Base-by-base conservation (phyloP, 53 echinoderm and acorn worm species). In the Stichopus horrens region DNA sequence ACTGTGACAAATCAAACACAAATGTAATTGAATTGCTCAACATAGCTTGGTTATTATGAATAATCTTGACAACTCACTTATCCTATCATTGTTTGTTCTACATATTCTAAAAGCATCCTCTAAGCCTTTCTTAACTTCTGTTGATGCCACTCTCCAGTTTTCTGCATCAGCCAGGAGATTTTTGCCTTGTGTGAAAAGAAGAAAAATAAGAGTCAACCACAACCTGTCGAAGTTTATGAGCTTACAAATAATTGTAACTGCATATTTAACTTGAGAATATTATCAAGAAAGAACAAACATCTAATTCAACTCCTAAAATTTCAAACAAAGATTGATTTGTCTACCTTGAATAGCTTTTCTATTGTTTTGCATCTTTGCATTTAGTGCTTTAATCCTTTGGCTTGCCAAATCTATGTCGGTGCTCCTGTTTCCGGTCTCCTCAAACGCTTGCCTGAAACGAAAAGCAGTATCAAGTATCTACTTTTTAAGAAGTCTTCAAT, bases 111-210 rank as follows among this genome's bases (percentile, higher is more conserved):
- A 22, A 2, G 93, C 92, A 54, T 89, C 90, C 16, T 95, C 95
- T 13, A 97, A 89, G 5, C 95, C 91, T 75, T 90, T 90, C 91
- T 94, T 95, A 10, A 97, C 95, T 19, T 95, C 97, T 54, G 86
- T 65, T 7, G 95, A 91, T 37, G 97, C 94, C 18, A 89, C 83
- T 86, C 94, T 93, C 97, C 97, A 97, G 66, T 97, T 95, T 16
- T 91, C 91, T n/a, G 92, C 90, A 71, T 97, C 97, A 53, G 91
- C 94, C 8, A 92, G 76, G 83, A 94, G 77, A 22, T 91, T 88
- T 54, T 73, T 93, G 22, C 93, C 95, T 95, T 37, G 37, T 37
- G 37, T 37, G 37, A 37, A 37, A 37, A 37, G 37, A 37, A 37
- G 37, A 37, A 37, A 37, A 37, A 37, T 37, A 37, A 37, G 37